Evolutionary conservation across 2,888 invertebrate species (phyloP).

Genomic region (Perithous albicinctus): DNA sequence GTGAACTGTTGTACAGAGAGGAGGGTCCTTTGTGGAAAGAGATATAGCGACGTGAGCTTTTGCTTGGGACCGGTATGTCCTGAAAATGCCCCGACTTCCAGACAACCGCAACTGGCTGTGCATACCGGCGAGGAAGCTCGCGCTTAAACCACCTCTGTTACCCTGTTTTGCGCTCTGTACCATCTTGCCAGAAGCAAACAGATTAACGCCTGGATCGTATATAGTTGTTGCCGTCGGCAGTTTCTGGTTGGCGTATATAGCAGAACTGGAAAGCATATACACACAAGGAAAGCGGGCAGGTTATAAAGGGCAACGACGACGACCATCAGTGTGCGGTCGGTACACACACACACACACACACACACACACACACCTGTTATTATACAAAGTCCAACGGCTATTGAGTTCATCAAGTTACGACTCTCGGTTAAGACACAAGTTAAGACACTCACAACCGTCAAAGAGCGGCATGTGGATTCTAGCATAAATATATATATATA

Average conservation of each 20-base stretch:
- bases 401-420: conserved; percentile 46
- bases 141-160: conserved; percentile 1
- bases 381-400: conserved; percentile 42
- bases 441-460: too few species aligned
- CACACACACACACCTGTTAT: conserved; percentile 27
- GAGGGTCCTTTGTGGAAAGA: conserved; percentile 6
- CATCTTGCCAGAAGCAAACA: conserved; percentile 44
- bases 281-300: conserved; percentile 4
- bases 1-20: neutral
- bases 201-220: conserved; percentile 55
- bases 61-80: neutral
- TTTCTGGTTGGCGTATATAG: conserved; percentile 21
- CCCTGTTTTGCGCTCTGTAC: neutral
- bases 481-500: too few species aligned
- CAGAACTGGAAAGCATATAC: neutral
- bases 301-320: neutral
- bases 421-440: neutral
- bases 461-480: too few species aligned
- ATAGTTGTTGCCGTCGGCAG: conserved; percentile 34
- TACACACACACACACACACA: too few species aligned
- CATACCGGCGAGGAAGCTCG: neutral
- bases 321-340: conserved; percentile 2
- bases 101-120: conserved; percentile 14
- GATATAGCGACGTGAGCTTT: neutral
- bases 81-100: neutral